Base-by-base conservation (phyloP, 1,140 invertebrate species). In the Tachypleus tridentatus region DNA sequence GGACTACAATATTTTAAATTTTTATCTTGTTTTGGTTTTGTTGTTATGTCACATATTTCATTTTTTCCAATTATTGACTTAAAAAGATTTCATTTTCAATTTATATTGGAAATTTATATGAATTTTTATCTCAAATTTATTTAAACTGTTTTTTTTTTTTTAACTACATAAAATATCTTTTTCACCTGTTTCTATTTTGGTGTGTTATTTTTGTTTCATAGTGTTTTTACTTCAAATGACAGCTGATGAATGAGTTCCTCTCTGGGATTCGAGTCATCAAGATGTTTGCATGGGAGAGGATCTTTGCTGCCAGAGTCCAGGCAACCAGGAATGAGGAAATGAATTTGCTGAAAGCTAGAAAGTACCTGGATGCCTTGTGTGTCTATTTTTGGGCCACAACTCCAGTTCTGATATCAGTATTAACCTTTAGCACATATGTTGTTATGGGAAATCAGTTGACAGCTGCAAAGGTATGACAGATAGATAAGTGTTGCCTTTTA, bases 371-470 rank as follows among this genome's bases (percentile, higher is more conserved):
- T 80, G 97, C 96, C n/a, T 77, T 97, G 59, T 99, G 96, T 79
- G 97, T 98, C 3, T 98, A 93, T 76, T 92, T 99, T 76, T 99
- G 97, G 97, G 97, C 96, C 2, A 95, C 93, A 5, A 98, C 96
- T n/a, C 96, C 96, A 0, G 89, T 98, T 58, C 73, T 98, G 3
- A 95, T 99, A 68, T 88, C 93, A 3, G 85, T 97, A 62, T 79
- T 96, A 3, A 98, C 94, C 0, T 94, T 99, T 74, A 82, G 84
- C 4, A 89, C 89, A 0, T 97, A 94, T 74, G 84, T 87, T n/a
- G 72, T 93, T 67, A 48, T 77, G 61, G 90, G 91, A 4, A 85
- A 95, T 65, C 62, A 81, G 62, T 79, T 98, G 1, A 87, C 85
- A 64, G 89, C 94, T 4, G 87, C 93, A 52, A 93, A 88, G 57